A percentile compares a stretch with the other conserved stretches of the same genome.
Evolutionary conservation across 2,888 invertebrate genomes (phyloP).

Genomic region (Thecophora atra): DNA sequence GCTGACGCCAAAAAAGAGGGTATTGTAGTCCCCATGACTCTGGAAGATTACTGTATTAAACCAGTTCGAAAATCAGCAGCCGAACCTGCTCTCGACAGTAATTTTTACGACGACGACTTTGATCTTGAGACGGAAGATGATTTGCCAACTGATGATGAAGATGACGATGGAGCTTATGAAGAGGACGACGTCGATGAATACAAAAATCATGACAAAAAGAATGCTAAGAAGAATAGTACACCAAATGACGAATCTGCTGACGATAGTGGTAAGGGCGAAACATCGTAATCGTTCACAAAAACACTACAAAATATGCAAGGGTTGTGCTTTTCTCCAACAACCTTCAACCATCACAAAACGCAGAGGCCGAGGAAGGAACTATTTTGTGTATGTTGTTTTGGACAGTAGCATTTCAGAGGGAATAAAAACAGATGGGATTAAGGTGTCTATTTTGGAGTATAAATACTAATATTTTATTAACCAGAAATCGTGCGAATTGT

Average conservation of each 20-base stretch:
- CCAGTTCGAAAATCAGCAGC: slow-evolving; percentile 88
- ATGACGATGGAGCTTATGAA: slow-evolving; percentile 77
- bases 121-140: slow-evolving; percentile 80
- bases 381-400: not conserved
- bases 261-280: slow-evolving; percentile 92
- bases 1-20: slow-evolving; percentile 96
- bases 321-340: slow-evolving; percentile 13
- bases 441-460: not conserved
- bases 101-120: slow-evolving; percentile 95
- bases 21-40: slow-evolving; percentile 93
- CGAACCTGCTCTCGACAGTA: slow-evolving; percentile 86
- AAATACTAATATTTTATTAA: not conserved
- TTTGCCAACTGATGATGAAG: slow-evolving; percentile 73
- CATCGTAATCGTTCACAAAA: slow-evolving; percentile 57
- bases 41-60: slow-evolving; percentile 98
- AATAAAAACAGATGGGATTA: not conserved
- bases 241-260: slow-evolving; percentile 68
- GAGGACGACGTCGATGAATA: slow-evolving; percentile 43
- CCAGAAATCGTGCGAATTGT: not conserved
- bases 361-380: not conserved
- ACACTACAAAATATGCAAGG: slow-evolving; percentile 6
- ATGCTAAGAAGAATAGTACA: slow-evolving; percentile 46
- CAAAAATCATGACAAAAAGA: slow-evolving; percentile 39
- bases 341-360: not conserved
- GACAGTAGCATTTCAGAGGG: no score